Evolutionary conservation across 1,140 invertebrate genomes (phyloP).

Genomic region (Sarcophaga peregrina): DNA sequence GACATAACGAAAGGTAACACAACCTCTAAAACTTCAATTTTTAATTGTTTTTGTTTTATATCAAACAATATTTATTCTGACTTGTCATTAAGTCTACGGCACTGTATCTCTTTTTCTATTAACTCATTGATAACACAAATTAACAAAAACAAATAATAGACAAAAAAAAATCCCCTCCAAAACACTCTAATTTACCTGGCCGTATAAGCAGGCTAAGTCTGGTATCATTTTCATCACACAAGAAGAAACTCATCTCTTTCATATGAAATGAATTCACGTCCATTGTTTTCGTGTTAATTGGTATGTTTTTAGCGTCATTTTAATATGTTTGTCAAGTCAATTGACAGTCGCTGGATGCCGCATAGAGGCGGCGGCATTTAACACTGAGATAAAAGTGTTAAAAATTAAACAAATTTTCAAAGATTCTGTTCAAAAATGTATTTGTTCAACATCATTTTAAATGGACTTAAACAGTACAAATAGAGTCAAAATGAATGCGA

Average conservation of each 20-base stretch:
- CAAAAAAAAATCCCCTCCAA: background rate
- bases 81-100: too few species aligned
- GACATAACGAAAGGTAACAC: too few species aligned
- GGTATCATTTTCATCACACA: background rate
- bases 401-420: background rate
- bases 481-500: background rate
- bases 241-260: too few species aligned
- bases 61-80: too few species aligned
- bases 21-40: too few species aligned
- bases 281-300: slow-evolving; percentile 10
- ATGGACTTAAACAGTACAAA: background rate
- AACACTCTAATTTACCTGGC: background rate
- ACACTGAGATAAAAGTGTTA: background rate
- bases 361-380: background rate
- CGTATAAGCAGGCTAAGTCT: background rate
- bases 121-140: too few species aligned
- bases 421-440: background rate
- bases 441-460: slow-evolving; percentile 1
- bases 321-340: slow-evolving; percentile 18
- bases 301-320: background rate
- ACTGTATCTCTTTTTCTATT: too few species aligned
- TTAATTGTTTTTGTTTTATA: too few species aligned
- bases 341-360: background rate
- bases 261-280: background rate
- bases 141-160: background rate